Conservation (phyloP, 2,797 vertebrate genomes). For the Cyclura pinguis region DNA sequence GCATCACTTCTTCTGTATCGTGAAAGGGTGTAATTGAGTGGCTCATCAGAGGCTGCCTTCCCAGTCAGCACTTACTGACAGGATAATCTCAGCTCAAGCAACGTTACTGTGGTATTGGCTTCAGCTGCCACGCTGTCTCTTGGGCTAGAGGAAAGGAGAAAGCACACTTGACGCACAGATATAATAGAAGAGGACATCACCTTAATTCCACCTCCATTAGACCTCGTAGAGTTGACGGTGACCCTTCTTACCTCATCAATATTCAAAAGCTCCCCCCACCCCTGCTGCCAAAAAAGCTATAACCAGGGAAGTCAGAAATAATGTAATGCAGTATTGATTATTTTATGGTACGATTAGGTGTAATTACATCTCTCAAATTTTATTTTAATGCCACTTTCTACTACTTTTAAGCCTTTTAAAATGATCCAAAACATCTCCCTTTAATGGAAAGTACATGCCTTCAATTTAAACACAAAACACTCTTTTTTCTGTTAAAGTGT, state of each 20-base stretch:
- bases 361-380: conserved; percentile 89
- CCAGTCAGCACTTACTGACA: conserved; percentile 69
- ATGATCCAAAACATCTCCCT: conserved; percentile 84
- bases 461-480: conserved; percentile 86
- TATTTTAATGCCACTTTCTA: conserved; percentile 88
- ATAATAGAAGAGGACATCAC: conserved; percentile 76
- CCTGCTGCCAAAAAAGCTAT: conserved; percentile 79
- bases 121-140: conserved; percentile 61
- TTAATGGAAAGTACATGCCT: conserved; percentile 86
- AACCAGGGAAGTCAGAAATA: conserved; percentile 86
- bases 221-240: conserved; percentile 76
- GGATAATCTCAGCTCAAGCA: conserved; percentile 68
- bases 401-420: conserved; percentile 87
- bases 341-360: conserved; percentile 88
- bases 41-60: conserved; percentile 56
- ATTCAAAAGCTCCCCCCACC: conserved; percentile 82
- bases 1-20: conserved; percentile 60
- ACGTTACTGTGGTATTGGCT: conserved; percentile 58
- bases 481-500: conserved; percentile 85
- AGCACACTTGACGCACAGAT: conserved; percentile 43
- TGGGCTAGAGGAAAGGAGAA: conserved; percentile 53
- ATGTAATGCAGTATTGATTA: conserved; percentile 88
- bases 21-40: conserved; percentile 62
- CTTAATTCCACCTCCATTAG: conserved; percentile 84
- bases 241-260: conserved; percentile 84